Evolutionary conservation across 2,888 invertebrate species (phyloP), one percentile per base, ranked within the genome.

Genomic region (Heliconius ethilla): DNA sequence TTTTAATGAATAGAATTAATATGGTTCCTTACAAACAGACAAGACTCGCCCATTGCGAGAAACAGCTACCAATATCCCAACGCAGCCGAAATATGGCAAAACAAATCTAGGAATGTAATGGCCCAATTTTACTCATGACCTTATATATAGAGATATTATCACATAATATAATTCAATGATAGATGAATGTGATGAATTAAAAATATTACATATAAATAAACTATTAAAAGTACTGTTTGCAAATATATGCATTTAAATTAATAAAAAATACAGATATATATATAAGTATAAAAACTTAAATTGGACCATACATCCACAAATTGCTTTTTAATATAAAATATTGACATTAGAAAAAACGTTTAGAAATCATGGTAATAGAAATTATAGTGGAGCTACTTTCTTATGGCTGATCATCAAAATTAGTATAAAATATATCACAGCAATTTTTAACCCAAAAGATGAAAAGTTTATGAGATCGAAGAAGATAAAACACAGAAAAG

Each of bases 351-450:
- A 84, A 88, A 87, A 86, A 82, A 81, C 67, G 85, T 86, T 87
- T 85, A 84, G 89, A 89, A 87, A 89, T 86, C 85, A 83, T 82
- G 83, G 84, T 55, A 55, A 18, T n/a, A 59, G 59, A 59, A 59
- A 59, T 84, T 83, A 87, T 88, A 87, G 87, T 87, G 85, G 86
- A 85, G 87, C 86, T 88, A 86, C 84, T 85, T 85, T 86, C 86
- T 83, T 85, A 85, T 83, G 87, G 88, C 86, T 89, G 88, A 87
- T 88, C 86, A 87, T 89, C 87, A 88, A 87, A 91, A 90, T 88
- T 88, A 90, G 89, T 90, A 91, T 87, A 92, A 93, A 91, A 92
- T 91, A 93, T 94, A 94, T 94, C 94, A 94, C 93, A 94, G 93
- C 91, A 92, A 92, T 92, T 92, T 89, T 89, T 89, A 92, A 91